These are phyloP conservation scores for Lucifuga dentata DNA, from an alignment of 2,113 vertebrate species.

Conservation along the genomic window DNA sequence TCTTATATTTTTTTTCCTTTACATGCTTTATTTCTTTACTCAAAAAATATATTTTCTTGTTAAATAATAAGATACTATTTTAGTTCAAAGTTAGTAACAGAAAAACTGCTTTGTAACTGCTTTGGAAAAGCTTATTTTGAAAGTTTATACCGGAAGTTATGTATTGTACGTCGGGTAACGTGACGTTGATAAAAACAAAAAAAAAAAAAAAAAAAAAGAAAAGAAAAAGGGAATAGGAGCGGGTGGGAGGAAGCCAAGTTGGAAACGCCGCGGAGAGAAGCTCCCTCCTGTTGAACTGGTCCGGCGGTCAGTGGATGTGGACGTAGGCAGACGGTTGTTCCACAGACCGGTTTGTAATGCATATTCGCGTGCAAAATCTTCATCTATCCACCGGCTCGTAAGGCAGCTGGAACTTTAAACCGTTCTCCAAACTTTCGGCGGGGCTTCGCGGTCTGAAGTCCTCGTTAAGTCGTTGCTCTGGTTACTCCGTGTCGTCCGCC, in stretches of 20 bases:
- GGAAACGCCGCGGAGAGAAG: conserved; percentile 59
- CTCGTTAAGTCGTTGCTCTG: conserved; percentile 13
- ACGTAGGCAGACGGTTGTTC: conserved; percentile 13
- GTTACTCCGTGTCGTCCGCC: conserved; percentile 16
- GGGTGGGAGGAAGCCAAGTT: conserved; percentile 70
- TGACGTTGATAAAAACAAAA: conserved; percentile 23
- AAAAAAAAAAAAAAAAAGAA: too few relatives aligned
- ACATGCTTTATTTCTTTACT: too few relatives aligned
- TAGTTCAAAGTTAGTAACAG: too few relatives aligned
- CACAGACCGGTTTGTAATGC: conserved; percentile 30
- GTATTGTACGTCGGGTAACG: fast-evolving
- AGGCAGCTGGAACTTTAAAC: conserved; percentile 48
- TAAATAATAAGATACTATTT: too few relatives aligned
- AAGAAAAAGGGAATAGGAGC: too few relatives aligned
- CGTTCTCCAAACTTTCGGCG: conserved; percentile 65
- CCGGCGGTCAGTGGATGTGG: conserved; percentile 34
- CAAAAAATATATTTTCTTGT: too few relatives aligned
- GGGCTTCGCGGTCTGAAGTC: conserved; percentile 11
- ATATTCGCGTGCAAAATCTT: neutral
- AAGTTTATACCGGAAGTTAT: conserved; percentile 18
- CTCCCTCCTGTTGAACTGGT: conserved; percentile 51
- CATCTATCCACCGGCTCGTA: neutral
- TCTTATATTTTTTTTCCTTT: too few relatives aligned
- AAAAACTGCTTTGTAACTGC: too few relatives aligned
- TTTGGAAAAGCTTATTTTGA: conserved; percentile 58